Base-by-base conservation (phyloP, 2,797 vertebrate species). In the Oceanodroma leucorhoa region DNA sequence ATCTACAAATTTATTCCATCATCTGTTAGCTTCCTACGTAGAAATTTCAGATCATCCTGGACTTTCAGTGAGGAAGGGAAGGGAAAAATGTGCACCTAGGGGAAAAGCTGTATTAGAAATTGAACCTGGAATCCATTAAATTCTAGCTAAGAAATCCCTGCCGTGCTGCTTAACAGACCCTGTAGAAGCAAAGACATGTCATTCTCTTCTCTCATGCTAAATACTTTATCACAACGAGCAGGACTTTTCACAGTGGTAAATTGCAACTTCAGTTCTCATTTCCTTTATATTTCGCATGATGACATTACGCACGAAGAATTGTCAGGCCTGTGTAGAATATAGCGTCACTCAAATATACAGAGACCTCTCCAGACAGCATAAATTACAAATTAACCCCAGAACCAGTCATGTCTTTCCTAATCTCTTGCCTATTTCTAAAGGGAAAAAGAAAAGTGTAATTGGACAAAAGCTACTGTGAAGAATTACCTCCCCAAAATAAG, bases 241-340 rank as follows among this genome's bases (percentile, higher is more conserved):
- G 36, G 65, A 61, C 65, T 69, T 46, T 83, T 69, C 80, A 57
- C 24, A 43, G 69, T 62, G 66, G 45, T 87, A 93, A 93, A 95
- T 14, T 84, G 50, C 61, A 84, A 66, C 76, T 96, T 95, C 83
- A 75, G 38, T 76, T 94, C 70, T 91, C 41, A 40, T 95, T 95
- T 91, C 58, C 66, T 95, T 91, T 83, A 15, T 72, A 78, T 88
- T 95, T 91, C 23, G 4, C n/a, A 48, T 91, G 55, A 95, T 91
- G 78, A 30, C 55, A 79, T 79, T 87, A 65, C 40, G 64, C 51
- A 62, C 6, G 8, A 78, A 81, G 46, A 92, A 69, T 71, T 92
- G 53, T 81, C 55, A 77, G 34, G 54, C n/a, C 65, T 80, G 21
- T 61, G 64, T 36, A 50, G 83, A 92, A 65, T 67, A 54, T 14